Conservation (phyloP, 2,113 vertebrate species). For the Hymenochirus boettgeri region DNA sequence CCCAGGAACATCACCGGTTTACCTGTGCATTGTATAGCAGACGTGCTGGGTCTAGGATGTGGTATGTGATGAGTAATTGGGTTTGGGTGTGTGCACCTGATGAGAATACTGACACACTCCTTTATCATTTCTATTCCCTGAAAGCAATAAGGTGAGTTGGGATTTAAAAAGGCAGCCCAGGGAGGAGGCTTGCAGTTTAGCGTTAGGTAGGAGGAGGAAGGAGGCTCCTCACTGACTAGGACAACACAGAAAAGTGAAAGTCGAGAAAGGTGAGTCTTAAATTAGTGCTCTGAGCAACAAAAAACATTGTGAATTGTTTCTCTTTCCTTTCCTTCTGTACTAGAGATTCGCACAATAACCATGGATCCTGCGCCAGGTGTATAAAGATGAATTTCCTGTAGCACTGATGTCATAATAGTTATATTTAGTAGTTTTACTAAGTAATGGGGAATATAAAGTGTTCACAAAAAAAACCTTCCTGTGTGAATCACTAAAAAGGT, state of each 20-base stretch:
- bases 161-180: conserved; percentile 59
- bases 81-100: conserved; percentile 67
- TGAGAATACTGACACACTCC: conserved; percentile 71
- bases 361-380: too few relatives aligned
- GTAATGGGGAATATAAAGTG: too few relatives aligned
- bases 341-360: too few relatives aligned
- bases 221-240: neutral
- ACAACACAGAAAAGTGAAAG: conserved; percentile 34
- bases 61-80: conserved; percentile 35
- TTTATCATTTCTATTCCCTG: conserved; percentile 60
- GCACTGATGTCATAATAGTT: too few relatives aligned
- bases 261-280: conserved; percentile 23
- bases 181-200: conserved; percentile 21
- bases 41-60: conserved; percentile 41
- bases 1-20: neutral
- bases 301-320: too few relatives aligned
- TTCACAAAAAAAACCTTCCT: too few relatives aligned
- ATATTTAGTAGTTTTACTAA: too few relatives aligned
- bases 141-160: conserved; percentile 66
- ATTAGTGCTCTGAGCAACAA: neutral
- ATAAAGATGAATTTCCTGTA: too few relatives aligned
- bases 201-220: conserved; percentile 27
- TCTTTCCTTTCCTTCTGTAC: too few relatives aligned
- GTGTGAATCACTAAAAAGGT: too few relatives aligned
- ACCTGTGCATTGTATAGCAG: conserved; percentile 27